Percentiles rank a stretch among this genome's conserved stretches.
phyloP scores from a whole-genome alignment of 2,888 invertebrate species.

The Mechanitis messenoides region DNA sequence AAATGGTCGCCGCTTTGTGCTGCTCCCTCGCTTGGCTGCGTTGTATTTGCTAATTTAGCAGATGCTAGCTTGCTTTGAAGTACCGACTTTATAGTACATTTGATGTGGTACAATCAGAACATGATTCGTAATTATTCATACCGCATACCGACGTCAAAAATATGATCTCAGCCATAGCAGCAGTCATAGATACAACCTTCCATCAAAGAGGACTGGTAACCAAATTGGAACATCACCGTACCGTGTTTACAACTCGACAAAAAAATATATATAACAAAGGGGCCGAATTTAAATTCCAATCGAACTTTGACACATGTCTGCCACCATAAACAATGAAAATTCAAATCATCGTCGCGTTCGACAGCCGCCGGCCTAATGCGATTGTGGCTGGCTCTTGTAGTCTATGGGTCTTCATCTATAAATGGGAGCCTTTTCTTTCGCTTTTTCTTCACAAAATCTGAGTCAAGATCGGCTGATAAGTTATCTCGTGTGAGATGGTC shows the following conservation, averaged over 20 bases:
- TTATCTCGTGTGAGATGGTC: conserved; percentile 73
- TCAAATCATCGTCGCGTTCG: conserved; percentile 72
- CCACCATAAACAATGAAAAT: conserved; percentile 77
- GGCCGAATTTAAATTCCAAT: conserved; percentile 76
- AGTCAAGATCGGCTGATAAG: conserved; percentile 71
- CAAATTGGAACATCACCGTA: conserved; percentile 74
- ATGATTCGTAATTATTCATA: conserved; percentile 72
- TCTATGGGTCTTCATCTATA: conserved; percentile 70
- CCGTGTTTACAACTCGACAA: conserved; percentile 75
- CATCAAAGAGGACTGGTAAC: conserved; percentile 62
- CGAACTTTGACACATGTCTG: conserved; percentile 78
- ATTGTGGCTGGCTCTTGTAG: conserved; percentile 61
- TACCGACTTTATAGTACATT: conserved; percentile 36
- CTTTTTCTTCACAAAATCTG: conserved; percentile 73
- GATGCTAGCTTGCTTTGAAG: conserved; percentile 67
- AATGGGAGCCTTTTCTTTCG: conserved; percentile 74
- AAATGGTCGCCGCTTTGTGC: conserved; percentile 74
- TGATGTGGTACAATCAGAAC: conserved; percentile 36
- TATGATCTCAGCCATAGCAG: conserved; percentile 56
- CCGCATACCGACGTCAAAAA: conserved; percentile 70
- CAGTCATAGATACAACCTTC: conserved; percentile 68
- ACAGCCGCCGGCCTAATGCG: conserved; percentile 65
- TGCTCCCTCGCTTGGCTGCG: conserved; percentile 50
- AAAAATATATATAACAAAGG: conserved; percentile 70
- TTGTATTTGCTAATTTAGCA: conserved; percentile 70